Evolutionary conservation across 2,113 vertebrate genomes (phyloP).

Genomic region (Ceyx cyanopectus): DNA sequence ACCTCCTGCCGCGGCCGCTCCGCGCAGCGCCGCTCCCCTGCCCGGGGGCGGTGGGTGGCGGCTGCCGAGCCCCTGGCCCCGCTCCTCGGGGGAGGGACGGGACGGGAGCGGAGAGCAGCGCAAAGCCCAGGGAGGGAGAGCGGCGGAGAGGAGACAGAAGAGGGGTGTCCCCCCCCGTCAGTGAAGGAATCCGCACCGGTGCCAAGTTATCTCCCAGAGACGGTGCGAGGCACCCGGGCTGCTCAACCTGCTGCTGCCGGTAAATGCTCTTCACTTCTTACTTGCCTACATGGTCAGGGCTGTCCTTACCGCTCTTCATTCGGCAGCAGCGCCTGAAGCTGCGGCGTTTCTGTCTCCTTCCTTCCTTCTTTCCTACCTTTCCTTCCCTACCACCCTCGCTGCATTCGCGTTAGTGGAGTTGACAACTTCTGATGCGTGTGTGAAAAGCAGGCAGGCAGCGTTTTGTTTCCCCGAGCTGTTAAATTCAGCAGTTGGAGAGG

Average conservation of each 20-base stretch:
- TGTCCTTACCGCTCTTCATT: constrained; percentile 22
- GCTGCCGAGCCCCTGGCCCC: constrained; percentile 6
- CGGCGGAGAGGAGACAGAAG: constrained; percentile 12
- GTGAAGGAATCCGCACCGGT: constrained; percentile 79
- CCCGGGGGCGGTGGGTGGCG: background rate
- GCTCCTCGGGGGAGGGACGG: constrained; percentile 51
- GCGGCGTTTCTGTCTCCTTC: constrained; percentile 41
- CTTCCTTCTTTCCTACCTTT: background rate
- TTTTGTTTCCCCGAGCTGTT: constrained; percentile 33
- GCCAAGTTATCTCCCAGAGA: constrained; percentile 80
- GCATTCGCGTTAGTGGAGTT: constrained; percentile 50
- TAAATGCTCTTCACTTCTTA: constrained; percentile 79
- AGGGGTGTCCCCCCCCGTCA: constrained; percentile 63
- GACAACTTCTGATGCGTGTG: constrained; percentile 73
- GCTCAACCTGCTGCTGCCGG: constrained; percentile 75
- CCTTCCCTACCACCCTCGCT: background rate
- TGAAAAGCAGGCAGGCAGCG: background rate
- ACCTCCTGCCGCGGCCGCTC: background rate
- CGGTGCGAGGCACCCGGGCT: constrained; percentile 77
- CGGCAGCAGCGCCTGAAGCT: constrained; percentile 66
- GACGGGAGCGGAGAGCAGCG: background rate
- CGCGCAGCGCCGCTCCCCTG: background rate
- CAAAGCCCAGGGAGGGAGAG: background rate
- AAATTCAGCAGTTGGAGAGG: constrained; percentile 77
- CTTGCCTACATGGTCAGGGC: constrained; percentile 65